phyloP scores from a whole-genome alignment of 1,140 invertebrate genomes.

The Orius laevigatus region DNA sequence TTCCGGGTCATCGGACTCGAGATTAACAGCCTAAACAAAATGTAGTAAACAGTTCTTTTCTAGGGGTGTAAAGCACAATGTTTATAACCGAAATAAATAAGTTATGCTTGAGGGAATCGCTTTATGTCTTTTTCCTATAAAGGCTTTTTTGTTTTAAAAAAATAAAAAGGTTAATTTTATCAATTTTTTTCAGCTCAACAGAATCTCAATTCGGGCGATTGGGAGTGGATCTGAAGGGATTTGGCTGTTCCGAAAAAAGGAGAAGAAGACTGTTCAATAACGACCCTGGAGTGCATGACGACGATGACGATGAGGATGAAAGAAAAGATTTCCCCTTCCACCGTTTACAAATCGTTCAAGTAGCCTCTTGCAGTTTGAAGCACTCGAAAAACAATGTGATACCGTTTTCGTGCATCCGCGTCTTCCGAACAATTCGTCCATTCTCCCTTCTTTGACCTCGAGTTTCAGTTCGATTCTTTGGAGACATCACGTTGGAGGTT shows the following conservation, averaged over 20 bases:
- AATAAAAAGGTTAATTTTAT: too few species aligned
- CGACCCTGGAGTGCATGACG: slow-evolving; percentile 28
- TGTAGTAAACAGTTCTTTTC: too few species aligned
- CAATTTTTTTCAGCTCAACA: too few species aligned
- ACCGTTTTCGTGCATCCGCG: slow-evolving; percentile 21
- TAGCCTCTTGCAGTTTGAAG: slow-evolving; percentile 65
- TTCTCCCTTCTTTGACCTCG: slow-evolving; percentile 28
- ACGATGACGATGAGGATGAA: slow-evolving; percentile 28
- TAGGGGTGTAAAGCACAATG: too few species aligned
- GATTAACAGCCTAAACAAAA: too few species aligned
- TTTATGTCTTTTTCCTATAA: too few species aligned
- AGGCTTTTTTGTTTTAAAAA: too few species aligned
- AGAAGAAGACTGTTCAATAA: slow-evolving; percentile 31
- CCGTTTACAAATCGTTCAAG: slow-evolving; percentile 41
- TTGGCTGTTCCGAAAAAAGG: slow-evolving; percentile 60
- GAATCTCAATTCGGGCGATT: slow-evolving; percentile 19
- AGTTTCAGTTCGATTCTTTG: slow-evolving; percentile 38
- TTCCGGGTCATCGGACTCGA: too few species aligned
- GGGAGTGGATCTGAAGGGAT: slow-evolving; percentile 56
- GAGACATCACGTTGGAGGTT: slow-evolving; percentile 30
- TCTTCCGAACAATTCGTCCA: slow-evolving; percentile 19
- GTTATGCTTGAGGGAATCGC: too few species aligned
- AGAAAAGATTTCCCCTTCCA: slow-evolving; percentile 10
- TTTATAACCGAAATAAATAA: too few species aligned
- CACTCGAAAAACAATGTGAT: slow-evolving; percentile 45